Conservation (phyloP, 2,113 vertebrate genomes). For the Cinclus cinclus region DNA sequence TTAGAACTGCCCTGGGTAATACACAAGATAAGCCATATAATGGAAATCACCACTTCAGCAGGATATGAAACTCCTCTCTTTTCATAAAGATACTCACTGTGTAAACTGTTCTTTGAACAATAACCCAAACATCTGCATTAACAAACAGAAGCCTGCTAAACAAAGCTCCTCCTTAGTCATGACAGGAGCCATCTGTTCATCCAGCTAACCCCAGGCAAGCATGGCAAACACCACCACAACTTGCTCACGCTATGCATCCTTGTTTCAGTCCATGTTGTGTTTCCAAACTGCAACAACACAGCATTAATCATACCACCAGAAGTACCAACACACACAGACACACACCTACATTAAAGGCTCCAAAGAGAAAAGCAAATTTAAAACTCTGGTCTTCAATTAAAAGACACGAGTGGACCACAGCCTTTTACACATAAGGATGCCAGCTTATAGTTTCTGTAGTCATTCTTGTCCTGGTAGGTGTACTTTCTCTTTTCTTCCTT, state of each 20-base stretch:
- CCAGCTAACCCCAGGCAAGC: neutral
- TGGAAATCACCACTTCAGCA: neutral
- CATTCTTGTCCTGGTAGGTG: neutral
- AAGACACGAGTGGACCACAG: rapidly evolving
- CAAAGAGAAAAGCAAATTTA: neutral
- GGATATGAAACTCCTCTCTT: neutral
- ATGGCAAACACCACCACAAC: neutral
- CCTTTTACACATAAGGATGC: rapidly evolving
- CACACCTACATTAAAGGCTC: neutral
- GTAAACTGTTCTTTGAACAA: neutral
- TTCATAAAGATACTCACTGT: neutral
- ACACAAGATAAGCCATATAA: neutral
- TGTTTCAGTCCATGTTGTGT: neutral
- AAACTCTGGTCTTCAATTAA: neutral
- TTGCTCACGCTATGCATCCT: neutral
- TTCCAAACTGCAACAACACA: neutral
- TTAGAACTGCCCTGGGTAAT: neutral
- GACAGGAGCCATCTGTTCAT: conserved; percentile 14
- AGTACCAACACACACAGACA: neutral
- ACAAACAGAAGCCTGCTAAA: neutral
- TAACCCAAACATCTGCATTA: conserved; percentile 7
- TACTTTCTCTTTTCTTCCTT: neutral
- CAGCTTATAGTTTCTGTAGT: neutral
- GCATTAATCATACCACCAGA: neutral
- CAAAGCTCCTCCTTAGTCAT: neutral